Evolutionary conservation across 2,888 invertebrate genomes (phyloP).

Genomic region (Callinectes sapidus): DNA sequence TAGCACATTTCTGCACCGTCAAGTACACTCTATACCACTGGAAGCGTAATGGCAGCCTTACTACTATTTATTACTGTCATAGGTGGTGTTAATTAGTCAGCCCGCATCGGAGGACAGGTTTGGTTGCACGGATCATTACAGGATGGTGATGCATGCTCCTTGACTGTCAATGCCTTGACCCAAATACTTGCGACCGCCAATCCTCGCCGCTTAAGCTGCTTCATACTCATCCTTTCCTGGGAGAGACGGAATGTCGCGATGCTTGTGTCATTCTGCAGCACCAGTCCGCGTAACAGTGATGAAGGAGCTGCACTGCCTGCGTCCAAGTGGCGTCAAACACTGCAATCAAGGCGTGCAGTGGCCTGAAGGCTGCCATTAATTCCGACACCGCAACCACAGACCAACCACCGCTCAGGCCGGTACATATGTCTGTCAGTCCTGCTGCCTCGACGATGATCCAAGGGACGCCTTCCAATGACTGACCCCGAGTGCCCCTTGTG

Average conservation of each 20-base stretch:
- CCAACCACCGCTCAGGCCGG: not conserved
- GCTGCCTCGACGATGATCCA: not conserved
- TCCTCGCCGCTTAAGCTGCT: not conserved
- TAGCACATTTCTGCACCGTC: no score
- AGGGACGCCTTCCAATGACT: not conserved
- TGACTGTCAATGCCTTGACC: not conserved
- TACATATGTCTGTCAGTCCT: not conserved
- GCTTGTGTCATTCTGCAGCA: not conserved
- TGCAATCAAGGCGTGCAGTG: not conserved
- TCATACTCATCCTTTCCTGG: not conserved
- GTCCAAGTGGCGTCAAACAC: slow-evolving; percentile 3
- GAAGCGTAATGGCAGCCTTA: not conserved
- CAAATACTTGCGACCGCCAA: not conserved
- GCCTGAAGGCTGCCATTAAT: not conserved
- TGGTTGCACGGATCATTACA: not conserved
- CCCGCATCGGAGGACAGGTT: not conserved
- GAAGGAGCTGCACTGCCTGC: not conserved
- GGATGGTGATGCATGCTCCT: not conserved
- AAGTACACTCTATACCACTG: not conserved
- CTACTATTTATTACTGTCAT: not conserved
- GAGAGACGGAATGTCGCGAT: not conserved
- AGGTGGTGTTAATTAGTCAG: not conserved
- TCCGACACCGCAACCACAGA: not conserved
- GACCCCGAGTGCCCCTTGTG: not conserved
- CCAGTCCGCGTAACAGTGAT: not conserved